A percentile compares a stretch with the other conserved stretches of the same genome.
Conservation (phyloP, 2,113 vertebrate genomes). For the Nesogale talazaci region DNA sequence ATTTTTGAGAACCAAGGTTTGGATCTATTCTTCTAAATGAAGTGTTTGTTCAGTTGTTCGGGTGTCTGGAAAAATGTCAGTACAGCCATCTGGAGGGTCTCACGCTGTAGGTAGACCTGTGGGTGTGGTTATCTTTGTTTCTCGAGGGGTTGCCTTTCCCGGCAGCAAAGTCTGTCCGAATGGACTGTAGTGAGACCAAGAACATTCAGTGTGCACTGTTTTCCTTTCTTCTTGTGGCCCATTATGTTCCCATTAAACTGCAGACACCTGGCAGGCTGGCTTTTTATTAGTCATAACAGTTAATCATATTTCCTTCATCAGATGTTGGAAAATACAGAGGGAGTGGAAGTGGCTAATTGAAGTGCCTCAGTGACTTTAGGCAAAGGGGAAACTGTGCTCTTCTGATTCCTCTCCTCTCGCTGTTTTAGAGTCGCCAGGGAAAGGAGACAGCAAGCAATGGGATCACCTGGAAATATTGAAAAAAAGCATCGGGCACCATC, state of each 20-base stretch:
- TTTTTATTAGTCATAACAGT: conserved; percentile 47
- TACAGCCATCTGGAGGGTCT: background rate
- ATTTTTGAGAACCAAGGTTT: too few species aligned
- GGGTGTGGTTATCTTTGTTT: background rate
- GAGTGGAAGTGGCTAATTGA: conserved; percentile 50
- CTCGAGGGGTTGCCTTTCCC: background rate
- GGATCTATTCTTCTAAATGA: background rate
- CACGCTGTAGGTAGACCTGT: background rate
- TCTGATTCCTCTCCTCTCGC: background rate
- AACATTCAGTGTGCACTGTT: background rate
- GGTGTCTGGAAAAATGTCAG: background rate
- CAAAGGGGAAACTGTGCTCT: background rate
- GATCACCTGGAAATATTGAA: conserved; percentile 18
- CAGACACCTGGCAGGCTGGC: background rate
- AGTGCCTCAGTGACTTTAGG: background rate
- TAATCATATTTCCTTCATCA: conserved; percentile 47
- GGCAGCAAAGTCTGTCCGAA: background rate
- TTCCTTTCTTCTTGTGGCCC: conserved; percentile 5
- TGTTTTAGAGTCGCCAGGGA: background rate
- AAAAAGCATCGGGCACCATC: background rate
- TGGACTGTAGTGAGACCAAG: background rate
- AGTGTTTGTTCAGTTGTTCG: too few species aligned
- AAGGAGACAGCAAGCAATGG: conserved; percentile 26
- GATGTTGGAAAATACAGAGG: conserved; percentile 5
- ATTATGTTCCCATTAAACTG: conserved; percentile 56